Evolutionary conservation across 2,888 invertebrate species (phyloP).

Genomic region (Melolontha melolontha): DNA sequence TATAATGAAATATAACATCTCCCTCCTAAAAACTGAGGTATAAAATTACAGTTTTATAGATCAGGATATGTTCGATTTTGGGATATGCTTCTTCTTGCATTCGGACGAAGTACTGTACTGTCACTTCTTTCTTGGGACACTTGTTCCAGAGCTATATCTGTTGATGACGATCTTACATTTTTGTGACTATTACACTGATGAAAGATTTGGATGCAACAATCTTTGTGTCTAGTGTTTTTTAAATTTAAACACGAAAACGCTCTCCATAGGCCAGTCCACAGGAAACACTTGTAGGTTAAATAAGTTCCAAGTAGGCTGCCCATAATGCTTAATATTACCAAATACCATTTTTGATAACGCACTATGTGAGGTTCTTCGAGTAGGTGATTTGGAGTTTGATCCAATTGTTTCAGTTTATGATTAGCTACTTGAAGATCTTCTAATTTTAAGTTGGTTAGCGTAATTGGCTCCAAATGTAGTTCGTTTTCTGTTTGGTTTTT

Average conservation of each 20-base stretch:
- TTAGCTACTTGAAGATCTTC: constrained; percentile 9
- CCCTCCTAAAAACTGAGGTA: too few species aligned
- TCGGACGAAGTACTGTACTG: too few species aligned
- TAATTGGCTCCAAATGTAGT: constrained; percentile 6
- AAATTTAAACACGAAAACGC: background rate
- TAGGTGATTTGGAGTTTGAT: background rate
- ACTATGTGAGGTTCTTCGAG: constrained; percentile 16
- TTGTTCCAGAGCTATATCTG: too few species aligned
- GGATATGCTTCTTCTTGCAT: too few species aligned
- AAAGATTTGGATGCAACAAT: constrained; percentile 18
- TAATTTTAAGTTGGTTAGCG: constrained; percentile 15
- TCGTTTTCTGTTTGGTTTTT: background rate
- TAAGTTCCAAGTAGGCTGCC: background rate
- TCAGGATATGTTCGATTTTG: too few species aligned
- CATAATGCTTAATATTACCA: background rate
- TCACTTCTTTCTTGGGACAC: too few species aligned
- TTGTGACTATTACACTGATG: background rate
- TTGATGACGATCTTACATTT: background rate
- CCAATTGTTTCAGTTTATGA: constrained; percentile 7
- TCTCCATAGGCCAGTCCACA: constrained; percentile 9
- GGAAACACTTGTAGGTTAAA: constrained; percentile 2
- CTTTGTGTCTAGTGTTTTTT: background rate
- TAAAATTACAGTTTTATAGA: too few species aligned
- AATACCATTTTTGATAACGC: constrained; percentile 19
- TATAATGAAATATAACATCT: too few species aligned